Base-by-base conservation (phyloP, 2,797 vertebrate genomes). In the Iguana delicatissima region DNA sequence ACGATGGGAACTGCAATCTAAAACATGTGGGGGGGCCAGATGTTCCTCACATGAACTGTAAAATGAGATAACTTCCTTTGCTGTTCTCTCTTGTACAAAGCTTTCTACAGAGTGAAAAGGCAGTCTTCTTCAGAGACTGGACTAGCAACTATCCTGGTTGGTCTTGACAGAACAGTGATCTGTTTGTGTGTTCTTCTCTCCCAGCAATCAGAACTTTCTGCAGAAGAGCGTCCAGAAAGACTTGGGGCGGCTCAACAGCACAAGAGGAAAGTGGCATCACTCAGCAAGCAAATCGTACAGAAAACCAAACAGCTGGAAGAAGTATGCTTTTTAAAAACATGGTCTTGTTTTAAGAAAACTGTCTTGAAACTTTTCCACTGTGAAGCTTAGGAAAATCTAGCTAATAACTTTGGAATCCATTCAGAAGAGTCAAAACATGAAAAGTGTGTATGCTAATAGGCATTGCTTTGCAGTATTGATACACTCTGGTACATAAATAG, bases 281-380 rank as follows among this genome's bases (percentile, higher is more conserved):
- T 99, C 80, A 98, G 97, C 95, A 99, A 99, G 93, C 98, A 99
- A 96, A 98, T 99, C 94, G 93, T 97, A 64, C 98, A 98, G 92
- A 99, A 98, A 95, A 98, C 62, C 2, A 98, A 97, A 93, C 96
- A 98, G 42, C 96, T 99, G 57, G 98, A 98, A 94, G 98, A 99
- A 97, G 99, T 99, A 87, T 87, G 94, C 80, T 38, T 22, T 94
- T 83, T 64, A 38, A 35, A 42, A 64, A 42, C n/a, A 42, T n/a
- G 9, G 20, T 13, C 42, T 6, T 62, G 2, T 9, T 35, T 59
- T 46, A 79, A 20, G n/a, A n/a, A n/a, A n/a, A n/a, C 22, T n/a
- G 14, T 18, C 38, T 69, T 24, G n/a, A 20, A 81, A 72, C 18
- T 20, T 26, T 13, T 18, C 67, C 32, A 55, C 9, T 74, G 20